Conservation (phyloP, 2,888 invertebrate genomes). For the Epinotia brunnichana region DNA sequence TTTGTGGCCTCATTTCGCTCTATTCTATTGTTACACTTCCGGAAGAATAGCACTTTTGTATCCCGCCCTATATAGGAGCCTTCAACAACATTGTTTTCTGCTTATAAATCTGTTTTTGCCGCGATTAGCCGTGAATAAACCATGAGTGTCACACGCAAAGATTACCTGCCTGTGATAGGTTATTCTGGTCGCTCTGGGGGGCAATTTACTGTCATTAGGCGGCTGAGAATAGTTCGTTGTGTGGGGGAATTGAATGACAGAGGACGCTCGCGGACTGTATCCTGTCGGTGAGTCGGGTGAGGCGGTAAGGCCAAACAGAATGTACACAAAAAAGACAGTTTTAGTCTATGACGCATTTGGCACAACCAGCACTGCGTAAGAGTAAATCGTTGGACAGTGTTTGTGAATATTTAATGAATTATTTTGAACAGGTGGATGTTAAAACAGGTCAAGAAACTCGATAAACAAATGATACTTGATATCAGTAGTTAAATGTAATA, state of each 20-base stretch:
- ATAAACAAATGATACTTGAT: not conserved
- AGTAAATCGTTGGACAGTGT: constrained; percentile 27
- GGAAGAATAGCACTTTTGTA: constrained; percentile 9
- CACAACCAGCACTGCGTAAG: constrained; percentile 46
- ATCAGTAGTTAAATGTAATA: too few species aligned
- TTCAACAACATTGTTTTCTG: not conserved
- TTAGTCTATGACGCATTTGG: constrained; percentile 59
- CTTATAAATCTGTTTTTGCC: constrained; percentile 28
- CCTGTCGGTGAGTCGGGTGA: constrained; percentile 50
- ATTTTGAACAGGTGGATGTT: constrained; percentile 24
- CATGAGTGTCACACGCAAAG: constrained; percentile 53
- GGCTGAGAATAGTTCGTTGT: constrained; percentile 39
- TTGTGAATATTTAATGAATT: constrained; percentile 19
- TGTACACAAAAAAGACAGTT: constrained; percentile 49
- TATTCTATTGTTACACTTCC: constrained; percentile 32
- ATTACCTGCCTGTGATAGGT: constrained; percentile 59
- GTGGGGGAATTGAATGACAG: constrained; percentile 54
- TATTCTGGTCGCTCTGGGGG: constrained; percentile 66
- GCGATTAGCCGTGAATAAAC: constrained; percentile 36
- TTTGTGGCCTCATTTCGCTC: constrained; percentile 32
- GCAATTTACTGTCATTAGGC: constrained; percentile 73
- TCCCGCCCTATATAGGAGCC: constrained; percentile 19
- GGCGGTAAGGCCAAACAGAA: constrained; percentile 40
- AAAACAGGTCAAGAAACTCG: not conserved
- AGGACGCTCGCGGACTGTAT: constrained; percentile 59